Percentiles rank a stretch among this genome's conserved stretches.
phyloP scores from a whole-genome alignment of 2,888 invertebrate genomes.

The Eumacrocentrus americanus region DNA sequence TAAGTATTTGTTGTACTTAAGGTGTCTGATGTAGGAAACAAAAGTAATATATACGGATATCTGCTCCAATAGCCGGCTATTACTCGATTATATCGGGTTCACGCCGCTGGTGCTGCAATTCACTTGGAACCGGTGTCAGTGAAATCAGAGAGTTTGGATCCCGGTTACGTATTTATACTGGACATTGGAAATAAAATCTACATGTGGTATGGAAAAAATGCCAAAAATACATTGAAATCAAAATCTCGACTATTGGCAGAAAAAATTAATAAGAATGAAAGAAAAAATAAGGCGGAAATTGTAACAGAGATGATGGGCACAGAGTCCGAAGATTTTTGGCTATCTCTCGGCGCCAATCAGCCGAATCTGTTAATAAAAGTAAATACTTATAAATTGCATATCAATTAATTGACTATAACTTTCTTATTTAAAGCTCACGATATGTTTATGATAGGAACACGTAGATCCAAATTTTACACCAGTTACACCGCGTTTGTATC shows the following conservation, averaged over 20 bases:
- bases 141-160: conserved; percentile 78
- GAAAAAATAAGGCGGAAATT: conserved; percentile 93
- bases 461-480: conserved; percentile 73
- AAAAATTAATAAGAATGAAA: conserved; percentile 97
- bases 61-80: conserved; percentile 72
- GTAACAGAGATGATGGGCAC: conserved; percentile 81
- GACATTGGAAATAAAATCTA: conserved; percentile 86
- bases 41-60: not conserved
- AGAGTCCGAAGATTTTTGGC: conserved; percentile 88
- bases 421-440: conserved; percentile 55
- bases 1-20: conserved; percentile 54
- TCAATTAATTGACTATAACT: no score
- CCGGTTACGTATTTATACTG: conserved; percentile 88
- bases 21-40: no score
- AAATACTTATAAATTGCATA: no score
- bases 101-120: conserved; percentile 84
- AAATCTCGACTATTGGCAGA: conserved; percentile 92
- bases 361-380: conserved; percentile 6
- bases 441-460: conserved; percentile 68
- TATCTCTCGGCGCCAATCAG: conserved; percentile 66
- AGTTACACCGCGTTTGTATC: conserved; percentile 80
- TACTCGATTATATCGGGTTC: conserved; percentile 85
- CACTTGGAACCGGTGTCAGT: conserved; percentile 88
- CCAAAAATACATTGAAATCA: conserved; percentile 87
- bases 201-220: conserved; percentile 88